Evolutionary conservation across 1,140 invertebrate genomes (phyloP).

Genomic region (Helicoverpa armigera): DNA sequence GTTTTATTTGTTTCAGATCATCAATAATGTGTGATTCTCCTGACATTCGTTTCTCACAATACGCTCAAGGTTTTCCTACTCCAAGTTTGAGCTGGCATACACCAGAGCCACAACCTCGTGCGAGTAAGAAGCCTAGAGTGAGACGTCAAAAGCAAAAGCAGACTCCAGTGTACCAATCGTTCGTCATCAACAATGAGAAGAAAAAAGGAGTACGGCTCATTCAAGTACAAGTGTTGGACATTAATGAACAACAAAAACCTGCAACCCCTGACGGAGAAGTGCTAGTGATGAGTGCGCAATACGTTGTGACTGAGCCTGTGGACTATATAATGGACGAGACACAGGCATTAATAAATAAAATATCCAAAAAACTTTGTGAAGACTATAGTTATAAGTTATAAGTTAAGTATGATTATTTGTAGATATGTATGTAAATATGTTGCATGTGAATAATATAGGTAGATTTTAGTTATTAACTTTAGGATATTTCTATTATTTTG

Average conservation of each 20-base stretch:
- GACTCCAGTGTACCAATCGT: background rate
- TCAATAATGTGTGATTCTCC: constrained; percentile 6
- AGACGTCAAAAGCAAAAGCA: too few relatives aligned
- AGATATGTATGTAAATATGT: too few relatives aligned
- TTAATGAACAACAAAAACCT: constrained; percentile 12
- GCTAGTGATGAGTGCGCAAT: background rate
- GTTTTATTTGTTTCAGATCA: constrained; percentile 3
- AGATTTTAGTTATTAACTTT: too few relatives aligned
- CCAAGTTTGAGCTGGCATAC: too few relatives aligned
- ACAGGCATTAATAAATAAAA: background rate
- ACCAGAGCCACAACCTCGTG: too few relatives aligned
- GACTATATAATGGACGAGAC: constrained; percentile 2
- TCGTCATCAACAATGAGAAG: constrained; percentile 5
- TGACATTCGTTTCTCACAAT: constrained; percentile 7
- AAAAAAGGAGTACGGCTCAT: constrained; percentile 2
- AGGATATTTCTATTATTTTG: too few relatives aligned
- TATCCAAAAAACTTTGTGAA: background rate
- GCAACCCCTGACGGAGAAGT: background rate
- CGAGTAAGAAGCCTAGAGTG: too few relatives aligned
- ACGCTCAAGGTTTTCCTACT: constrained; percentile 5
- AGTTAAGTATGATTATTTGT: too few relatives aligned
- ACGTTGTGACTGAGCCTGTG: background rate
- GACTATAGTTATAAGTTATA: too few relatives aligned
- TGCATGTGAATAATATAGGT: too few relatives aligned
- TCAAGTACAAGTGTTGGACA: constrained; percentile 13